Base-by-base conservation (phyloP, 2,797 vertebrate genomes). In the Aratinga solstitialis region DNA sequence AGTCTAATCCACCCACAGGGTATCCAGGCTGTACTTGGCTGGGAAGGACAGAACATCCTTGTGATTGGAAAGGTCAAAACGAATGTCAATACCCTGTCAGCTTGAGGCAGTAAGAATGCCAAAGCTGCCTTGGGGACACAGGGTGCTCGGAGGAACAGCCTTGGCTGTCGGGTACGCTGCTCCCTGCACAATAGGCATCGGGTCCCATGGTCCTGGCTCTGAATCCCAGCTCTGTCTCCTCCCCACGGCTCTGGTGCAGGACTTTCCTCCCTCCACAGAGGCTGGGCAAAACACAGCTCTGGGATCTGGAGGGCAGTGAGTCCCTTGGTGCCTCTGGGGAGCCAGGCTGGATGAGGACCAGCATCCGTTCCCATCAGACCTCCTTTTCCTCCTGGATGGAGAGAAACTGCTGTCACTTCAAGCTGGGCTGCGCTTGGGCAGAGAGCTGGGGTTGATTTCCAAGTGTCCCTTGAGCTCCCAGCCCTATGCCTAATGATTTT, bases 11-110 rank as follows among this genome's bases (percentile, higher is more conserved):
- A 68, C 91, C 93, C 95, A 92, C 78, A 3, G 95, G 79, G 40
- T 74, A 86, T 12, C 84, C 51, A 82, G 81, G 47, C 85, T 92
- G 85, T 95, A 66, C 94, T 95, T 65, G 81, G 73, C 87, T 0
- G 10, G 65, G 73, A 88, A 95, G 95, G 85, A 97, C 95, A 94
- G 93, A 96, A 94, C 94, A 94, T 97, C 96, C 94, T 94, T 96
- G 89, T 90, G 91, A 94, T 84, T 87, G 7, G 4, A 95, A 97
- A 97, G 97, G 96, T 96, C 97, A 96, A 36, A 88, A 59, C 3
- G n/a, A 96, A 91, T 95, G 93, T 90, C 92, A 90, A 42, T 82
- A 51, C 50, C 1, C n/a, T 59, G 61, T 53, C 2, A 8, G 59
- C 62, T 65, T 68, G 83, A 87, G 59, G 51, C 53, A 63, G 84